Base-by-base conservation (phyloP, 2,113 vertebrate genomes). In the Apus apus region DNA sequence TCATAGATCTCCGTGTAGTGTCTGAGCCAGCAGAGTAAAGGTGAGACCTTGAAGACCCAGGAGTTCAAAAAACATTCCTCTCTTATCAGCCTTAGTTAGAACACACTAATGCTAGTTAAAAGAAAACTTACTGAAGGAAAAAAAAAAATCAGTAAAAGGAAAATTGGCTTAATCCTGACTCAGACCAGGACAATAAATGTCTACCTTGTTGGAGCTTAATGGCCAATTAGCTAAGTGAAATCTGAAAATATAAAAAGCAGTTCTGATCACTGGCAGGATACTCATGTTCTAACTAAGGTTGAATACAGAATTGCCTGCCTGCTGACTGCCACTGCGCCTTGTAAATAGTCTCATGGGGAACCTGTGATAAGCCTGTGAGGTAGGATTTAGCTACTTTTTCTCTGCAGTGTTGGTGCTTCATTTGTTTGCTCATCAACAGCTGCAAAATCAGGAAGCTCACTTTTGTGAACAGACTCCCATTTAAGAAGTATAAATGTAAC, bases 171-270 rank as follows among this genome's bases (percentile, higher is more conserved):
- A 38, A 38, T 38, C 38, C 38, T 38, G 38, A 10, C 38, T 38
- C 38, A 38, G 10, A 38, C 38, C 38, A 38, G 38, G 38, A 38
- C 38, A 38, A 93, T 93, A 88, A 85, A 93, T 93, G 81, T 91
- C 93, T 53, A 71, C 79, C 87, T 70, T 70, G 36, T 79, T 90
- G 87, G 86, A 89, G 54, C 87, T 88, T 95, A 91, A 91, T 93
- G 93, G 87, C 79, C 80, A 85, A 72, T 96, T 96, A 97, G 90
- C 82, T 71, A 96, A 93, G 87, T 85, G 78, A 87, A 89, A 96
- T 93, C 74, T 86, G 93, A 89, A 93, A 91, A 91, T 50, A 71
- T 48, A 85, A 76, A 67, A 83, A 86, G 34, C 60, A 22, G 40
- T 88, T 94, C 70, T 97, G 51, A 77, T 95, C 50, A 26, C 48